Base-by-base conservation (phyloP, 2,797 vertebrate genomes). In the Melanitta fusca region DNA sequence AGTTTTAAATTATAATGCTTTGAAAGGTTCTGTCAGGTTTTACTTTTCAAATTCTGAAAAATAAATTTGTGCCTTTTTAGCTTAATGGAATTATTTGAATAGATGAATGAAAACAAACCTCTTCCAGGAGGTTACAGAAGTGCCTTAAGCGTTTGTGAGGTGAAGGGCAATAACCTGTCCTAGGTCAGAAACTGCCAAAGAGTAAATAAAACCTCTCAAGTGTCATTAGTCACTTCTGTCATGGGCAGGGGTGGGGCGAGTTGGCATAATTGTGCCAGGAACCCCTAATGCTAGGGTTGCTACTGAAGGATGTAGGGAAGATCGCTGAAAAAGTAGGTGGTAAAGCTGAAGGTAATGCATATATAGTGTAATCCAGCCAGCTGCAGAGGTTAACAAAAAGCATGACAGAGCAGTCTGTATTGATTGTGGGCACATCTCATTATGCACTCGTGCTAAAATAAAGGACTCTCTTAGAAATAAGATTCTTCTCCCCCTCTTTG, bases 211-310 rank as follows among this genome's bases (percentile, higher is more conserved):
- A 64, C 65, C 19, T 32, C 19, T 84, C 38, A 7, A 1, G 62
- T 75, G 45, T 91, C 49, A 86, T 81, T 58, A 72, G 34, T 91
- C 54, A n/a, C 38, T 88, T 93, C 56, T 95, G 74, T 70, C 74
- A 60, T 22, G 71, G 68, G 71, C 24, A 75, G 72, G 71, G 71
- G 27, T 75, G 72, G 61, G 66, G 78, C 53, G 66, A 88, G 34
- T 81, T 81, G 74, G 32, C 19, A 28, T 90, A 73, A 53, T 75
- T 81, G 86, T 49, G 66, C 21, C 43, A 72, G 83, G 70, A 90
- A 75, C 41, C 41, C 68, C 89, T 71, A 25, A 14, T 54, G 0
- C 28, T 80, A n/a, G 77, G 49, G 17, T 21, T 47, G 56, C 7
- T 66, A 56, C 28, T 60, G 43, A 41, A 49, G 54, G 54, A 49